Conservation (phyloP, 2,113 vertebrate genomes). For the Brachypodius melanocephalos region DNA sequence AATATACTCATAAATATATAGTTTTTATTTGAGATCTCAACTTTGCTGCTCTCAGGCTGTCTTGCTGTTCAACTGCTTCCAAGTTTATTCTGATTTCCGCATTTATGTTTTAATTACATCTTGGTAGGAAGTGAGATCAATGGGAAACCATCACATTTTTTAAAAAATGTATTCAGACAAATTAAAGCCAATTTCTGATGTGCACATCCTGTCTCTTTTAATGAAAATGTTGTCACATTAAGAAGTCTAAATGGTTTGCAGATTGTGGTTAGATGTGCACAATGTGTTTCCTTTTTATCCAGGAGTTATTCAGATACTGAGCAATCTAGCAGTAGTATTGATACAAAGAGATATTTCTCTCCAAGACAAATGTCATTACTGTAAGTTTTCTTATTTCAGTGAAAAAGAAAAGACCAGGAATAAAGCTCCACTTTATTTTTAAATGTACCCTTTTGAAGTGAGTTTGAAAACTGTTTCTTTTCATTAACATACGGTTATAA, state of each 20-base stretch:
- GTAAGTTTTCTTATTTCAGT: background rate
- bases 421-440: conserved; percentile 34
- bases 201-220: background rate
- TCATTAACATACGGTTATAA: conserved; percentile 44
- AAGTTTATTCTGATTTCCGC: background rate
- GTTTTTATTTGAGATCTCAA: background rate
- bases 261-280: background rate
- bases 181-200: background rate
- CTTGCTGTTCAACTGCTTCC: background rate
- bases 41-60: background rate
- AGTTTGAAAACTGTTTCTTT: conserved; percentile 32
- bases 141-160: background rate
- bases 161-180: background rate
- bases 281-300: background rate
- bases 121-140: conserved; percentile 28
- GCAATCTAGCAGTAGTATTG: background rate
- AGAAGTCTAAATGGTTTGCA: background rate
- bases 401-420: conserved; percentile 9
- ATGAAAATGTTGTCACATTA: background rate
- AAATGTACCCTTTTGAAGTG: conserved; percentile 12
- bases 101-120: conserved; percentile 7
- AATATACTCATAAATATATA: background rate
- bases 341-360: background rate
- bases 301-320: background rate
- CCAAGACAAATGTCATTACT: background rate